Base-by-base conservation (phyloP, 2,888 invertebrate species). In the Pristionchus entomophagus region DNA sequence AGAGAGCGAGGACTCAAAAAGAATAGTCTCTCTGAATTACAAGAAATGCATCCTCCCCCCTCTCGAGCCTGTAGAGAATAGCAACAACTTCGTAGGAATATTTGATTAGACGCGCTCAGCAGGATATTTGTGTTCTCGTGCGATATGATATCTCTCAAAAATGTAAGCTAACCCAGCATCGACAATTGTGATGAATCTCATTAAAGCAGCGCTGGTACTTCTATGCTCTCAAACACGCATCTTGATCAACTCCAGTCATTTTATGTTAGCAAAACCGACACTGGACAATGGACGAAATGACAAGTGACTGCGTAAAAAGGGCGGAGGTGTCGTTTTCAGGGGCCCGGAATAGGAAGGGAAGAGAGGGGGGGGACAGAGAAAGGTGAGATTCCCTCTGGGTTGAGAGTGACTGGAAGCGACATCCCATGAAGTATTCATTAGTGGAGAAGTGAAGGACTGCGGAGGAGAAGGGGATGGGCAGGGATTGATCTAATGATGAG, bases 371-470 rank as follows among this genome's bases (percentile, higher is more conserved):
- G 51, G 51, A 35, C 22, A 78, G 78, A 53, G 78, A 51, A 53
- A 78, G 78, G 49, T 78, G 51, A 78, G 78, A 73, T 73, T 73
- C 73, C 73, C n/a, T 51, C 51, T 29, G n/a, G n/a, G n/a, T 38
- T 69, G 41, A 73, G 41, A 41, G 38, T 45, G 73, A 73, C 45
- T 38, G 41, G 41, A 41, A 41, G 73, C 22, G 73, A 73, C 73
- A 73, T n/a, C 22, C 0, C 73, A 73, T 73, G 73, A 73, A 45
- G 38, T 73, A 73, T 73, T 73, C 73, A 73, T 45, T 45, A 73
- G 73, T 29, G 41, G 32, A 19, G 38, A 38, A 5, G 45, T 22
- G 38, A 45, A 45, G 41, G 41, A 77, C n/a, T 73, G 14, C 8
- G 59, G 59, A 22, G 59, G 22, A 14, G 59, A 59, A 59, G 59